phyloP scores from a whole-genome alignment of 2,113 vertebrate genomes.

The Athene cunicularia region DNA sequence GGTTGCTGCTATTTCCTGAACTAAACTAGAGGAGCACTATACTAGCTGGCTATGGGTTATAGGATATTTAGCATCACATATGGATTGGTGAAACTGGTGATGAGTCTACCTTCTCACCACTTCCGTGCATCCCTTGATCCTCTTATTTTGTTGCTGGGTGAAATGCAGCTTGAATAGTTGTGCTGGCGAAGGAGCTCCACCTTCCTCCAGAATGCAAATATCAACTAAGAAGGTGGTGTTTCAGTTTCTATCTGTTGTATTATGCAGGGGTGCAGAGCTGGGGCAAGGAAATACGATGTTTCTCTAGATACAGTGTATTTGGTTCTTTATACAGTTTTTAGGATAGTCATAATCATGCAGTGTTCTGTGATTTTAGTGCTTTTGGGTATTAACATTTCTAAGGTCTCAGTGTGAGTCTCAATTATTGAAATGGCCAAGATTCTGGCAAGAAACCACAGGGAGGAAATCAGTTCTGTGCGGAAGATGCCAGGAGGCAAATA shows the following conservation, averaged over 20 bases:
- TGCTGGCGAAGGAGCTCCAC: neutral
- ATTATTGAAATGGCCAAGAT: slow-evolving; percentile 63
- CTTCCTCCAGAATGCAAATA: neutral
- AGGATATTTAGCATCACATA: neutral
- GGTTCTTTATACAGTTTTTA: neutral
- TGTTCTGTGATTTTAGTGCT: slow-evolving; percentile 32
- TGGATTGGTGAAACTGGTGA: neutral
- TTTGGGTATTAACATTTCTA: slow-evolving; percentile 63
- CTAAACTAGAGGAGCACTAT: neutral
- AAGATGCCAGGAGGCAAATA: slow-evolving; percentile 67
- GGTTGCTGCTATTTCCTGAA: slow-evolving; percentile 59
- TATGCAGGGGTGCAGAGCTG: neutral
- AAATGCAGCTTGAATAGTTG: neutral
- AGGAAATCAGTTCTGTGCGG: slow-evolving; percentile 53
- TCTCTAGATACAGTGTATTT: neutral
- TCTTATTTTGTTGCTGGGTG: neutral
- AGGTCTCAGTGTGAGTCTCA: slow-evolving; percentile 49
- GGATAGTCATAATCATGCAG: neutral
- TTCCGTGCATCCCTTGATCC: neutral
- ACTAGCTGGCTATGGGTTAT: neutral
- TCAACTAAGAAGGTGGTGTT: neutral
- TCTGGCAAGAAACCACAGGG: slow-evolving; percentile 69
- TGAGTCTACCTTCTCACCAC: neutral
- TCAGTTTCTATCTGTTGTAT: neutral
- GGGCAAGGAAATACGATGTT: neutral